phyloP scores from a whole-genome alignment of 2,797 vertebrate genomes.

The Picus viridis region DNA sequence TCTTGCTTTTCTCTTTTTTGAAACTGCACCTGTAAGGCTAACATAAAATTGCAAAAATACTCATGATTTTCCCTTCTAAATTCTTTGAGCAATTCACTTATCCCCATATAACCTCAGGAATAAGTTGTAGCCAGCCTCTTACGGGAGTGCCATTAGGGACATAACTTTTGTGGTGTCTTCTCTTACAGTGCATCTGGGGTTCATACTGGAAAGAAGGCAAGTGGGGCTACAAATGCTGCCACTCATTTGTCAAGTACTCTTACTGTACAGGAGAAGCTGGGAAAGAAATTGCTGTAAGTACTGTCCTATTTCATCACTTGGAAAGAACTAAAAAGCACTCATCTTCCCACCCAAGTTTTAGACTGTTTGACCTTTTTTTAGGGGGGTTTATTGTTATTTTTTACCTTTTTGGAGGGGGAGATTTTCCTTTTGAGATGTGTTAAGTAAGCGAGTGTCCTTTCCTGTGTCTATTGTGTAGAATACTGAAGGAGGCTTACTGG shows the following conservation, averaged over 20 bases:
- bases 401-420: background rate
- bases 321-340: background rate
- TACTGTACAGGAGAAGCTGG: conserved; percentile 96
- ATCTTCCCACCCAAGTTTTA: background rate
- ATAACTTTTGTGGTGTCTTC: background rate
- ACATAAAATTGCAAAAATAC: background rate
- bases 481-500: conserved; percentile 71
- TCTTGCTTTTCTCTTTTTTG: background rate
- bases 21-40: background rate
- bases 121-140: background rate
- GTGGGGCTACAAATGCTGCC: conserved; percentile 98
- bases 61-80: background rate
- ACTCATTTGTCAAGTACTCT: conserved; percentile 96
- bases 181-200: conserved; percentile 93
- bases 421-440: background rate
- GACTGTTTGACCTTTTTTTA: background rate
- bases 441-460: background rate
- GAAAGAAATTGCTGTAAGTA: conserved; percentile 85
- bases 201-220: conserved; percentile 95
- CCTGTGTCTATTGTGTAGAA: conserved; percentile 55
- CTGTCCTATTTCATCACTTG: background rate
- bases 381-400: too few species aligned
- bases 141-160: accelerated
- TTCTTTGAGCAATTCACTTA: background rate
- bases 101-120: background rate